A percentile compares a stretch with the other conserved stretches of the same genome.
Evolutionary conservation across 2,797 vertebrate genomes (phyloP).

Genomic region (Phataginus tricuspis): DNA sequence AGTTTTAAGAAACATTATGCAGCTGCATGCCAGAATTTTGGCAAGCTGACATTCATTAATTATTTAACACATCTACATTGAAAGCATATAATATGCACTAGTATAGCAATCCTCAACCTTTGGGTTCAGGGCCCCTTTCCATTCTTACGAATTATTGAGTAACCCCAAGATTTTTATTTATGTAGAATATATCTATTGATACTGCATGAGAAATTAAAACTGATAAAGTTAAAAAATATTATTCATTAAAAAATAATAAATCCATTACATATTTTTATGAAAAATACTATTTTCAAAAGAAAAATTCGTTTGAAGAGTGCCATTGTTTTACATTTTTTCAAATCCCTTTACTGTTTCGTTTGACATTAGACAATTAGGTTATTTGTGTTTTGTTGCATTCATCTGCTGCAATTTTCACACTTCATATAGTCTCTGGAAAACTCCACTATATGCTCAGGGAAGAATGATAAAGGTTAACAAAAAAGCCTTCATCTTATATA

Average conservation of each 20-base stretch:
- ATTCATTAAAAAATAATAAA: constrained; percentile 13
- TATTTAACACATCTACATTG: background rate
- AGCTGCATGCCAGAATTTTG: background rate
- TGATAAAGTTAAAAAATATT: background rate
- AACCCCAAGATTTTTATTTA: background rate
- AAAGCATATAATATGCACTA: background rate
- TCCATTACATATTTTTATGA: background rate
- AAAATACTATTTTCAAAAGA: constrained; percentile 29
- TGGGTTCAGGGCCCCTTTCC: background rate
- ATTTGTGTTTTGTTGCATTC: constrained; percentile 30
- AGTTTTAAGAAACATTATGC: background rate
- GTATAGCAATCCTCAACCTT: background rate
- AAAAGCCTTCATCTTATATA: background rate
- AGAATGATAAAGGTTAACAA: background rate
- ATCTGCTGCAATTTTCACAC: background rate
- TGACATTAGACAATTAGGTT: background rate
- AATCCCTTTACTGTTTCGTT: background rate
- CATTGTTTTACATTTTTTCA: background rate
- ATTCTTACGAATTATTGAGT: background rate
- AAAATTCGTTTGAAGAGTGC: constrained; percentile 9
- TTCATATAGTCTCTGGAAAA: background rate
- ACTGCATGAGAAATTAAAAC: constrained; percentile 47
- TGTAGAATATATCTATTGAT: background rate
- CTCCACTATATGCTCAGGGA: background rate
- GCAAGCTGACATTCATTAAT: background rate